Conservation (phyloP, 2,888 invertebrate genomes). For the Phasia obesa region DNA sequence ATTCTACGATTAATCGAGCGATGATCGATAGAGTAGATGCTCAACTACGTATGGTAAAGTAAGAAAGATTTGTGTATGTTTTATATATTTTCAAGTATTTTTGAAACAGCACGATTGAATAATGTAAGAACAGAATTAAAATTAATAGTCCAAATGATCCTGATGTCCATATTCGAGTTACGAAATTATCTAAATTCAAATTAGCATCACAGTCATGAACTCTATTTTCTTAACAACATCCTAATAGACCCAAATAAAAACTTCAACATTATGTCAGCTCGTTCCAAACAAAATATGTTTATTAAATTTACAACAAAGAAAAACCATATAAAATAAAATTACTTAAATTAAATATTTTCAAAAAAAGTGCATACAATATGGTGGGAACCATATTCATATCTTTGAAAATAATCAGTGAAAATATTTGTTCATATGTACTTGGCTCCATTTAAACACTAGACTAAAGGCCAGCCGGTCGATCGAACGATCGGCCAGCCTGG, state of each 20-base stretch:
- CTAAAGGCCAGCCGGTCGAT: slow-evolving; percentile 33
- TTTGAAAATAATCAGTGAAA: slow-evolving; percentile 60
- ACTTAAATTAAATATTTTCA: slow-evolving; percentile 1
- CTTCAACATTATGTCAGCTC: slow-evolving; percentile 26
- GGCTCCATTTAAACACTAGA: slow-evolving; percentile 38
- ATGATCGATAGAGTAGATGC: too few relatives aligned
- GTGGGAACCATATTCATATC: slow-evolving; percentile 81
- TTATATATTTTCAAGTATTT: too few relatives aligned
- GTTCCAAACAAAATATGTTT: slow-evolving; percentile 24
- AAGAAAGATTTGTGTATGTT: too few relatives aligned
- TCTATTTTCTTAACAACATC: not conserved
- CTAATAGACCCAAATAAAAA: not conserved
- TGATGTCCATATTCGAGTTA: too few relatives aligned
- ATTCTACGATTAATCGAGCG: too few relatives aligned
- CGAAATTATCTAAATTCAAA: too few relatives aligned
- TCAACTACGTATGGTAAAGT: too few relatives aligned
- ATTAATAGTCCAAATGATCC: too few relatives aligned
- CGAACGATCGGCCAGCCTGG: slow-evolving; percentile 15
- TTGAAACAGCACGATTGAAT: too few relatives aligned
- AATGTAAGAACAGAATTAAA: too few relatives aligned
- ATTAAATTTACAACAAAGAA: slow-evolving; percentile 27
- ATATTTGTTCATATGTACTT: slow-evolving; percentile 54
- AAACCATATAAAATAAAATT: slow-evolving; percentile 18
- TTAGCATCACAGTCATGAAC: too few relatives aligned
- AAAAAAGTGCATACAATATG: slow-evolving; percentile 31